Evolutionary conservation across 2,797 vertebrate species (phyloP).

Genomic region (Sebastes itinus): DNA sequence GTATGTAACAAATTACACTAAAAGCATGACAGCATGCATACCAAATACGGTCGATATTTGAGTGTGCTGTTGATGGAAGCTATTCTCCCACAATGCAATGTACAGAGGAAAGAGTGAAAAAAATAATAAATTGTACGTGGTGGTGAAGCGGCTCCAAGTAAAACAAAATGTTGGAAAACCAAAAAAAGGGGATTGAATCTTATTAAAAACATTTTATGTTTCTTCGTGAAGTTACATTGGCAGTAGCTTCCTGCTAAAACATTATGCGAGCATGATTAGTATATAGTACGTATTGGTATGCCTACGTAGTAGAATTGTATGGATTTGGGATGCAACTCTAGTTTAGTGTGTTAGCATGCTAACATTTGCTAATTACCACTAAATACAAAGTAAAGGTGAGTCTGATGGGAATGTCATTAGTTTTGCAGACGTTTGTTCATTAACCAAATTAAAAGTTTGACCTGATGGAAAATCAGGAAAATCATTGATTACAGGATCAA

Average conservation of each 20-base stretch:
- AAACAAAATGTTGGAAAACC: too few species aligned
- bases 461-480: too few species aligned
- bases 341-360: neutral
- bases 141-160: neutral
- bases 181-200: neutral
- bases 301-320: neutral
- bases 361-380: neutral
- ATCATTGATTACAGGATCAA: too few species aligned
- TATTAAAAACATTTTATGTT: neutral
- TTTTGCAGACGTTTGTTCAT: too few species aligned
- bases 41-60: fast-evolving
- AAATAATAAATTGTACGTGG: neutral
- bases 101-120: neutral
- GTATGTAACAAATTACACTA: neutral
- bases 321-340: neutral
- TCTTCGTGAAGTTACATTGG: neutral
- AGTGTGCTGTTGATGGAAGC: neutral
- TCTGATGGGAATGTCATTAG: neutral
- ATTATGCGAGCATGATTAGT: neutral
- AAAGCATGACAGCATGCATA: neutral
- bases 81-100: neutral
- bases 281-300: neutral
- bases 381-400: neutral
- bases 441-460: too few species aligned
- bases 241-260: neutral